Percentiles rank a stretch among this genome's conserved stretches.
Conservation (phyloP, 2,888 invertebrate species). For the Ichneumoninae sp. region DNA sequence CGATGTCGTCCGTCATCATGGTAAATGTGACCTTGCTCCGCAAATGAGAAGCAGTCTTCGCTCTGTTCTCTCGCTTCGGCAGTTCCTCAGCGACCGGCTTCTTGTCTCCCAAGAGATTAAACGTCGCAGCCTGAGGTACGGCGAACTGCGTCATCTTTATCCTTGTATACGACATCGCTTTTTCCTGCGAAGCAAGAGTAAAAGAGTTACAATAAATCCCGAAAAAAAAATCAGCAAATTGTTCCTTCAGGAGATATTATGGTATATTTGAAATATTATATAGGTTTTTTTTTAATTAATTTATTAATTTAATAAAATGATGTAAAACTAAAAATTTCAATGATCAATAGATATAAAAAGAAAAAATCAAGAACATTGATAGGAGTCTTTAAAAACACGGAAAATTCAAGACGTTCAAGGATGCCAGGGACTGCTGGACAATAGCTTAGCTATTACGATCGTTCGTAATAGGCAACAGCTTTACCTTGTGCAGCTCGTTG, state of each 20-base stretch:
- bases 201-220: neutral
- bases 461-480: neutral
- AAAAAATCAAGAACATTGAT: too few relatives aligned
- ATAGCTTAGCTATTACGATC: neutral
- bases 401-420: too few relatives aligned
- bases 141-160: conserved; percentile 90
- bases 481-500: conserved; percentile 86
- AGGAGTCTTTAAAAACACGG: too few relatives aligned
- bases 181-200: conserved; percentile 68
- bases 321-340: too few relatives aligned
- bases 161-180: conserved; percentile 86
- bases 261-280: too few relatives aligned
- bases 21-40: conserved; percentile 89
- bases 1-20: conserved; percentile 91
- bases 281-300: too few relatives aligned
- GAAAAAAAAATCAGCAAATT: neutral
- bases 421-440: too few relatives aligned
- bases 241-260: too few relatives aligned
- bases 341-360: too few relatives aligned
- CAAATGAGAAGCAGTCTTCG: conserved; percentile 90
- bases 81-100: conserved; percentile 54
- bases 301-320: neutral
- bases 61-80: conserved; percentile 49
- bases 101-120: conserved; percentile 88
- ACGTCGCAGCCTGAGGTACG: conserved; percentile 90